These are phyloP conservation scores for Notothenia rossii DNA, from an alignment of 2,113 vertebrate species.

Conservation along the genomic window DNA sequence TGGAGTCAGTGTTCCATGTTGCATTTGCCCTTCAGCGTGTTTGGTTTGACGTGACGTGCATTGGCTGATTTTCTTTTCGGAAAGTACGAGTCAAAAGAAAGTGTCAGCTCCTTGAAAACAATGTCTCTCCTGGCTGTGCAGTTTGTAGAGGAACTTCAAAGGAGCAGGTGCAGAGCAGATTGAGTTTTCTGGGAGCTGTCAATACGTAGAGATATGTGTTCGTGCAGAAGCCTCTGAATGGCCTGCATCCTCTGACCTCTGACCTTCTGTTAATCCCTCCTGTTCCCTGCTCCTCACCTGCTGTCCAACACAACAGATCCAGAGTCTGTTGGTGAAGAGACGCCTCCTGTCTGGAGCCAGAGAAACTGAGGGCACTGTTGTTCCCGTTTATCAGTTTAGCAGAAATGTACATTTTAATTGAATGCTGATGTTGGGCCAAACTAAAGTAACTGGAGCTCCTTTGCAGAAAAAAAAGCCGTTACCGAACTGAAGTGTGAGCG, in stretches of 20 bases:
- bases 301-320: constrained; percentile 34
- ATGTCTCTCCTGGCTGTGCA: constrained; percentile 30
- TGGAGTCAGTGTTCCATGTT: constrained; percentile 45
- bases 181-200: constrained; percentile 53
- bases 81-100: constrained; percentile 11
- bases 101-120: constrained; percentile 62
- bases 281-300: constrained; percentile 50
- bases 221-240: constrained; percentile 9
- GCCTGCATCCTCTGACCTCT: constrained; percentile 38
- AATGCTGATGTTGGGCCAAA: constrained; percentile 66
- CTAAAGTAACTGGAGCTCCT: constrained; percentile 63
- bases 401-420: constrained; percentile 83
- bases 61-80: constrained; percentile 11
- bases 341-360: constrained; percentile 50
- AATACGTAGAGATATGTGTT: constrained; percentile 30
- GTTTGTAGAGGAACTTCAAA: constrained; percentile 54
- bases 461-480: constrained; percentile 54
- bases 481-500: constrained; percentile 65
- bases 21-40: constrained; percentile 56
- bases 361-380: constrained; percentile 51
- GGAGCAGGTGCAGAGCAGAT: constrained; percentile 52
- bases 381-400: constrained; percentile 71
- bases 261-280: constrained; percentile 49
- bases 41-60: constrained; percentile 44
- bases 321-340: constrained; percentile 22